Conservation (phyloP, 2,797 vertebrate genomes). For the Bradypodion ventrale region DNA sequence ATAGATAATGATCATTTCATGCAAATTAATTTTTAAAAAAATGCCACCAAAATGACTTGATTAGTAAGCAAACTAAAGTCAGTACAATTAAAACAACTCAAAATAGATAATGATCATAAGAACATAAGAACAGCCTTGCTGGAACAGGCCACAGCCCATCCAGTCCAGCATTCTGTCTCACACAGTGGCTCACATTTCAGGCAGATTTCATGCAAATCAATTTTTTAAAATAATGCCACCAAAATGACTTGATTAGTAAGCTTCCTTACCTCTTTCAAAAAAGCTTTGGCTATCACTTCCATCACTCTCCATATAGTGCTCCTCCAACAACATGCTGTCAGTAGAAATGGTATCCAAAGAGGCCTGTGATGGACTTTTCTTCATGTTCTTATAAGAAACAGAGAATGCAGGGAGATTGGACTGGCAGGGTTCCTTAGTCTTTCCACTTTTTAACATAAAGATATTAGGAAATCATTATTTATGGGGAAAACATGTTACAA, state of each 20-base stretch:
- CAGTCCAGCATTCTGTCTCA: too few species aligned
- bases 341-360: conserved; percentile 95
- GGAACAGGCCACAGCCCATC: too few species aligned
- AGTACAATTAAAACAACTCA: conserved; percentile 10
- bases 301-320: conserved; percentile 84
- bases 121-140: too few species aligned
- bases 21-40: not conserved
- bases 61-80: conserved; percentile 15
- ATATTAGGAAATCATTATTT: conserved; percentile 59
- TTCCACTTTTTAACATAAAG: conserved; percentile 81
- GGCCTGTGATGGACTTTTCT: conserved; percentile 92
- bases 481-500: conserved; percentile 24
- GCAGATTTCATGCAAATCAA: too few species aligned
- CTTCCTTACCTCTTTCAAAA: conserved; percentile 85
- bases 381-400: conserved; percentile 92
- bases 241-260: conserved; percentile 19
- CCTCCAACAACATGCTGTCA: conserved; percentile 90
- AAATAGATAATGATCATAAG: not conserved
- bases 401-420: conserved; percentile 80
- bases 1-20: not conserved
- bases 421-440: conserved; percentile 87
- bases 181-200: too few species aligned
- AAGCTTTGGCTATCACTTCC: conserved; percentile 86
- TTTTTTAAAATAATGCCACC: conserved; percentile 10
- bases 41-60: conserved; percentile 10